Evolutionary conservation across 1,140 invertebrate genomes (phyloP).

Genomic region (Eurosta solidaginis): DNA sequence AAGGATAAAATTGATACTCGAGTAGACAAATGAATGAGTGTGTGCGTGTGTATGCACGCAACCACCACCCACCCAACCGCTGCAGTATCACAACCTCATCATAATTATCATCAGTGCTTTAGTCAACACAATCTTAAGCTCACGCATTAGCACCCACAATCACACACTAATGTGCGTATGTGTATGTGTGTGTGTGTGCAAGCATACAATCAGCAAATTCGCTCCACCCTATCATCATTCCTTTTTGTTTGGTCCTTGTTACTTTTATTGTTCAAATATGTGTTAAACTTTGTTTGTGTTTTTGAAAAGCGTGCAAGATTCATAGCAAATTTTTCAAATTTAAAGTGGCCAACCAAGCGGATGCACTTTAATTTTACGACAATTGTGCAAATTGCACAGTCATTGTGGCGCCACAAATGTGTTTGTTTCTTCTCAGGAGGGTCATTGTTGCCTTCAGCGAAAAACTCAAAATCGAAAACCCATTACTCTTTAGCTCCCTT

Average conservation of each 20-base stretch:
- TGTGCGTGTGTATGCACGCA: not conserved
- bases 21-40: not conserved
- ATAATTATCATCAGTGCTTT: conserved; percentile 25
- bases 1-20: conserved; percentile 10
- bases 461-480: not conserved
- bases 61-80: not conserved
- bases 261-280: not conserved
- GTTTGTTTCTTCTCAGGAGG: not conserved
- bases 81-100: not conserved
- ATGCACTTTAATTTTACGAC: conserved; percentile 60
- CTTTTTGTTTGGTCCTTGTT: not conserved
- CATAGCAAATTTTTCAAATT: conserved; percentile 37
- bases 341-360: conserved; percentile 58
- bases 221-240: not conserved
- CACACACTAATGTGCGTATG: not conserved
- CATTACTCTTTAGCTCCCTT: not conserved
- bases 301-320: conserved; percentile 56
- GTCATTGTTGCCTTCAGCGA: not conserved
- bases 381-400: conserved; percentile 58
- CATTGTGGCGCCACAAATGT: conserved; percentile 29
- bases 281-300: conserved; percentile 40
- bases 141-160: conserved; percentile 9
- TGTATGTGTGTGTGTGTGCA: not conserved
- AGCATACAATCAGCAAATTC: not conserved
- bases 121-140: not conserved